Percentiles rank a stretch among this genome's conserved stretches.
phyloP scores from a whole-genome alignment of 2,888 invertebrate species.

The Cheiracanthium punctorium region DNA sequence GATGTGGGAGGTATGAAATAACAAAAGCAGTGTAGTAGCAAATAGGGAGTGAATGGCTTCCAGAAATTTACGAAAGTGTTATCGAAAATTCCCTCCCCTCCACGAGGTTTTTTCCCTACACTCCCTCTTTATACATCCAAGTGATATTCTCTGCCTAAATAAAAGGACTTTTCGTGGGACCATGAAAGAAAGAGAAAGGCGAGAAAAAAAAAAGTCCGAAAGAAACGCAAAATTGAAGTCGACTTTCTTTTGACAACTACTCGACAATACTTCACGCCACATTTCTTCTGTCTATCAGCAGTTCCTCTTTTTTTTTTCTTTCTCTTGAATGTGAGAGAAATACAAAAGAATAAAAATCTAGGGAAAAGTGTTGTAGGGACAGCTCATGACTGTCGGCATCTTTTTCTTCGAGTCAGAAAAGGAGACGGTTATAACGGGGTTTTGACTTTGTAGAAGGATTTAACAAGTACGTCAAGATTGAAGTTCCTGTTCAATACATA shows the following conservation, averaged over 20 bases:
- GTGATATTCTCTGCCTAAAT: constrained; percentile 20
- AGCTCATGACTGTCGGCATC: constrained; percentile 49
- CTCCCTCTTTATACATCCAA: neutral
- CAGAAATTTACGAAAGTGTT: constrained; percentile 53
- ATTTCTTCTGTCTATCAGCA: constrained; percentile 62
- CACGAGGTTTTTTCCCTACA: constrained; percentile 29
- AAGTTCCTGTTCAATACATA: constrained; percentile 8
- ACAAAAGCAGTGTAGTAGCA: neutral
- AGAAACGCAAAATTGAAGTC: constrained; percentile 51
- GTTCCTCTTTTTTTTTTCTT: no score
- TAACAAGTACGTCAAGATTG: constrained; percentile 42
- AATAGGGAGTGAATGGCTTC: constrained; percentile 54
- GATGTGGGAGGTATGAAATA: constrained; percentile 5
- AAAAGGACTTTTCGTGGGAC: constrained; percentile 20
- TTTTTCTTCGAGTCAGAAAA: constrained; percentile 28
- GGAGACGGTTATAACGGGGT: constrained; percentile 48
- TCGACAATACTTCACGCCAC: constrained; percentile 63
- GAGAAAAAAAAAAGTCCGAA: constrained; percentile 1
- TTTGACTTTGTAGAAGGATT: constrained; percentile 57
- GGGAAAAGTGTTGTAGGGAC: constrained; percentile 11
- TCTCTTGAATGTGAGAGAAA: constrained; percentile 23
- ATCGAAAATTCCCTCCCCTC: constrained; percentile 59
- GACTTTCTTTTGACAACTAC: constrained; percentile 39
- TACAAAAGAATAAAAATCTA: constrained; percentile 11
- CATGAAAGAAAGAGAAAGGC: neutral